These are phyloP conservation scores for Ganaspis sp. DNA, from an alignment of 1,140 invertebrate genomes.

Conservation along the genomic window DNA sequence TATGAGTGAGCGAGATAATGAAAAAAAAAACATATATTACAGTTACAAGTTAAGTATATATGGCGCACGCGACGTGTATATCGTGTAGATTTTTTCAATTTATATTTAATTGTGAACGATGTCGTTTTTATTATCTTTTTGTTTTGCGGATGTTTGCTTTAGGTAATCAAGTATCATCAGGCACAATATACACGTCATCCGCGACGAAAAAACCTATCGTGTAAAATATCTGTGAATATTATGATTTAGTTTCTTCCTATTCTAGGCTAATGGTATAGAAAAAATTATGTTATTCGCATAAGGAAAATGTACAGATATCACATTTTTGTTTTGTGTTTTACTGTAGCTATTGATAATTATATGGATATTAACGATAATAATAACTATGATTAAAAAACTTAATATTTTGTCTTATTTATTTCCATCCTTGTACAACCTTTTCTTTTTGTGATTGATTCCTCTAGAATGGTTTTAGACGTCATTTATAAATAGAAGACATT, in stretches of 20 bases:
- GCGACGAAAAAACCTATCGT: conserved; percentile 68
- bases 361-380: conserved; percentile 78
- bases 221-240: conserved; percentile 78
- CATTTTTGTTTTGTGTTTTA: conserved; percentile 77
- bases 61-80: conserved; percentile 61
- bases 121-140: conserved; percentile 35
- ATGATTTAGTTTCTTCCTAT: conserved; percentile 77
- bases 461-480: too few species aligned
- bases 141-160: conserved; percentile 23
- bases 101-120: conserved; percentile 20
- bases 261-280: conserved; percentile 74
- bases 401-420: neutral
- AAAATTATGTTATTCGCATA: conserved; percentile 76
- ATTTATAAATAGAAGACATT: too few species aligned
- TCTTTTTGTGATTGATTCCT: neutral
- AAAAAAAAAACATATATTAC: conserved; percentile 67
- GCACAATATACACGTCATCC: conserved; percentile 63
- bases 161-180: conserved; percentile 28
- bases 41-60: conserved; percentile 69
- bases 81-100: conserved; percentile 49
- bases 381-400: conserved; percentile 75
- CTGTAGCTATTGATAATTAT: conserved; percentile 78
- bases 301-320: conserved; percentile 76
- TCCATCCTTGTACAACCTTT: neutral
- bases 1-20: conserved; percentile 59